Conservation (phyloP, 1,140 invertebrate species). For the Geopemphigus sp. region DNA sequence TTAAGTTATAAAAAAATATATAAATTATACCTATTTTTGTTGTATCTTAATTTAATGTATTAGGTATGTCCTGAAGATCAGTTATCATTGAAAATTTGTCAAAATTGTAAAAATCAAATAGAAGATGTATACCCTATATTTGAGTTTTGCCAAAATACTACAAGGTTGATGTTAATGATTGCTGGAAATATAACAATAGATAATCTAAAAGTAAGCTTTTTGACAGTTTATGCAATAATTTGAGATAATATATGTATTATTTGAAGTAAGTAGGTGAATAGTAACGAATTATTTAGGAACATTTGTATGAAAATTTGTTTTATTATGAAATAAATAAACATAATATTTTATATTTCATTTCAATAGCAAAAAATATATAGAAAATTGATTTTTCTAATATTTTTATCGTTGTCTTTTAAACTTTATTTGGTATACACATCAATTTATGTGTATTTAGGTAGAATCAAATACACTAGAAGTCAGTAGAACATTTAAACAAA, state of each 20-base stretch:
- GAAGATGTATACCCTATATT: conserved; percentile 37
- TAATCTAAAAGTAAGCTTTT: not conserved
- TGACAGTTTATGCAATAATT: not conserved
- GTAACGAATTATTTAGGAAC: no score
- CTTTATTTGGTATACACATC: not conserved
- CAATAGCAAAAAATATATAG: no score
- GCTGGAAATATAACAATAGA: not conserved
- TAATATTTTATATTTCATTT: no score
- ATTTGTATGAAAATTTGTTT: no score
- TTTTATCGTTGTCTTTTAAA: not conserved
- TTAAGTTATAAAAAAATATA: no score
- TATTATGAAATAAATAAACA: no score
- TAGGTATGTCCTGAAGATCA: conserved; percentile 33
- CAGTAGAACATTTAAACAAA: not conserved
- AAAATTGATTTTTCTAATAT: not conserved
- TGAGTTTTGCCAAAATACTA: conserved; percentile 31
- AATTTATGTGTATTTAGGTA: not conserved
- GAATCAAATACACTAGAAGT: not conserved
- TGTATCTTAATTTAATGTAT: not conserved
- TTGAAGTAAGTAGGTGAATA: no score
- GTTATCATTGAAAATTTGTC: conserved; percentile 37
- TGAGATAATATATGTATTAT: not conserved
- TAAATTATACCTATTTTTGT: no score
- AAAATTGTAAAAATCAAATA: conserved; percentile 33
- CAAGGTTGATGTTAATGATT: conserved; percentile 23